These are phyloP conservation scores for Porphyrio hochstetteri DNA, from an alignment of 2,113 vertebrate genomes.

Conservation along the genomic window DNA sequence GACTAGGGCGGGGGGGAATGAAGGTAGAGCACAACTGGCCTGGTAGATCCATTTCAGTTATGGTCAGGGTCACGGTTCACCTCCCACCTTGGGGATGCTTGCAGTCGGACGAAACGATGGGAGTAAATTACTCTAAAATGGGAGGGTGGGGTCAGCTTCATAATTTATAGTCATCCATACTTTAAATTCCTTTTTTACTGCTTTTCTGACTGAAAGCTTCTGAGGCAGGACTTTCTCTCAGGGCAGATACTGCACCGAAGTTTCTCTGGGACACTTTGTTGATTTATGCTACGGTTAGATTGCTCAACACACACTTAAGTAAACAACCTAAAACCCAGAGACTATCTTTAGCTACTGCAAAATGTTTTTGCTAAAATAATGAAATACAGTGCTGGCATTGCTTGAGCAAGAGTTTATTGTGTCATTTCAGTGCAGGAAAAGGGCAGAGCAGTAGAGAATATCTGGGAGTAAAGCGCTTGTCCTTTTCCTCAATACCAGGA, in stretches of 20 bases:
- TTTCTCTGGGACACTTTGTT: background rate
- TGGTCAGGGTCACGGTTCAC: background rate
- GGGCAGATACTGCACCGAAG: background rate
- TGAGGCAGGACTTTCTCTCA: background rate
- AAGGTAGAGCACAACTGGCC: background rate
- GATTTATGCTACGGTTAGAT: background rate
- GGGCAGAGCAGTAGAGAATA: background rate
- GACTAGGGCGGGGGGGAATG: background rate
- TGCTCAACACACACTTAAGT: background rate
- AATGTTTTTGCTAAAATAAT: background rate
- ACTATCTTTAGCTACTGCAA: constrained; percentile 20
- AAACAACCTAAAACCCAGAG: background rate
- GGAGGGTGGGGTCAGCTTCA: background rate
- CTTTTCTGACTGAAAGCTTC: background rate
- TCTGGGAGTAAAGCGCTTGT: background rate
- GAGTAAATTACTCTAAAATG: background rate
- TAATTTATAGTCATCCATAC: background rate
- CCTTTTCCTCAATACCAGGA: background rate
- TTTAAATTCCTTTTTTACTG: background rate
- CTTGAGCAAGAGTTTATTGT: background rate
- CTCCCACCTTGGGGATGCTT: background rate
- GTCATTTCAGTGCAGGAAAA: background rate
- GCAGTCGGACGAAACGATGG: background rate
- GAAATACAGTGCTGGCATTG: background rate
- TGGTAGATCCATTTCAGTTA: background rate